phyloP scores from a whole-genome alignment of 2,888 invertebrate genomes.

The Sialis fuliginosa region DNA sequence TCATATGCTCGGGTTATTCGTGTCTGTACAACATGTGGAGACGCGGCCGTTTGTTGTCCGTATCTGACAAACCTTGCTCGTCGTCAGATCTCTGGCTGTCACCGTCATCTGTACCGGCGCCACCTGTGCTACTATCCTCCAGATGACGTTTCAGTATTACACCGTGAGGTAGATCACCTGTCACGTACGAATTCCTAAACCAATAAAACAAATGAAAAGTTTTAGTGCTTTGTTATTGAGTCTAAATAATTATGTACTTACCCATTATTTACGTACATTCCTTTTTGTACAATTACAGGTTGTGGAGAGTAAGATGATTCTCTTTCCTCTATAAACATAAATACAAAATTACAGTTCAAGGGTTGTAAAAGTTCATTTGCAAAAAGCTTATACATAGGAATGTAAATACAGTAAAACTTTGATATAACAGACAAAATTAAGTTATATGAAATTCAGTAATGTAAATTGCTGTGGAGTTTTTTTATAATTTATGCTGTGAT shows the following conservation, averaged over 20 bases:
- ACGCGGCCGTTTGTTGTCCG: too few relatives aligned
- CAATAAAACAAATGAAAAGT: neutral
- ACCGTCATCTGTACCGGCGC: neutral
- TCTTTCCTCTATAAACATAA: conserved; percentile 31
- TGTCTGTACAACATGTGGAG: too few relatives aligned
- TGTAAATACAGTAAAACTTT: conserved; percentile 23
- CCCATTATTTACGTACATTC: conserved; percentile 36
- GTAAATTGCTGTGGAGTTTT: neutral
- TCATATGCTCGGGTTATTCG: too few relatives aligned
- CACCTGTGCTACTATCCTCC: conserved; percentile 14
- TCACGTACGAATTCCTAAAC: neutral
- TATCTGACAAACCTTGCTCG: too few relatives aligned
- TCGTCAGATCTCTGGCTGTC: neutral
- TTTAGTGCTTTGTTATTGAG: neutral
- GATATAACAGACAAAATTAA: conserved; percentile 23
- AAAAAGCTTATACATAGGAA: too few relatives aligned
- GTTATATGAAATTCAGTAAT: neutral
- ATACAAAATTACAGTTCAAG: too few relatives aligned
- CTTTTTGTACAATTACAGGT: conserved; percentile 39
- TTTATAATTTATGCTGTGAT: neutral
- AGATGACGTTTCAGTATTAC: conserved; percentile 4
- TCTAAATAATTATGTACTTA: conserved; percentile 13
- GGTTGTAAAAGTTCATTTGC: too few relatives aligned
- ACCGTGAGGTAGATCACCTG: conserved; percentile 3
- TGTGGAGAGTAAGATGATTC: conserved; percentile 37